Percentiles rank a stretch among this genome's conserved stretches.
These are phyloP conservation scores for Meta bourneti DNA, from an alignment of 2,888 invertebrate genomes.

Conservation along the genomic window DNA sequence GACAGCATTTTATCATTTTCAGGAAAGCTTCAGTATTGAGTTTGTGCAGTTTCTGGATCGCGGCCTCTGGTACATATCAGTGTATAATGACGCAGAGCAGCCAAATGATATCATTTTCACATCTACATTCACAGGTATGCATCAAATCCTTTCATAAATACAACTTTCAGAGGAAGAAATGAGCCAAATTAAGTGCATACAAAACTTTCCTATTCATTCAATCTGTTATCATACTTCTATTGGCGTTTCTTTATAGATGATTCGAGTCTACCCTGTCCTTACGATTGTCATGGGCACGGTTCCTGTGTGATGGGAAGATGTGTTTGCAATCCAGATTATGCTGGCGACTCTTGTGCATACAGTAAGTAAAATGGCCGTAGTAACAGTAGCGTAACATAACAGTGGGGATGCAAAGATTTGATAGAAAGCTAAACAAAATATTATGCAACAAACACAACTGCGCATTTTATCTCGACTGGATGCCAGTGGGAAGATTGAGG, in stretches of 20 bases:
- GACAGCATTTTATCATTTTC: conserved; percentile 12
- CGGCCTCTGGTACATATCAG: conserved; percentile 95
- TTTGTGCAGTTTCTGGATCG: conserved; percentile 90
- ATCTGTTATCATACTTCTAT: no score
- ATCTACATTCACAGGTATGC: conserved; percentile 89
- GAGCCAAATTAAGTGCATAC: not conserved
- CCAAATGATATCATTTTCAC: conserved; percentile 91
- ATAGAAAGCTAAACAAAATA: not conserved
- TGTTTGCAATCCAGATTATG: conserved; percentile 85
- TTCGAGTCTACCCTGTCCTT: conserved; percentile 91
- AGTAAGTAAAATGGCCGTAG: conserved; percentile 77
- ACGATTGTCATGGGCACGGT: conserved; percentile 94
- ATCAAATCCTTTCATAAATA: not conserved
- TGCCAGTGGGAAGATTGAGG: no score
- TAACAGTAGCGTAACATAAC: not conserved
- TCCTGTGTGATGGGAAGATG: conserved; percentile 96
- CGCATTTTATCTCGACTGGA: no score
- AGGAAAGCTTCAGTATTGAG: conserved; percentile 79
- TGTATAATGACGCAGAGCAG: conserved; percentile 95
- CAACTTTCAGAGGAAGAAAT: not conserved
- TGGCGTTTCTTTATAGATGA: conserved; percentile 84
- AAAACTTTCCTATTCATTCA: not conserved
- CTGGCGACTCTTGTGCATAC: conserved; percentile 79
- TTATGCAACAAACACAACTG: not conserved
- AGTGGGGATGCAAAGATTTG: no score